Base-by-base conservation (phyloP, 2,888 invertebrate species). In the Luperina nickerlii region DNA sequence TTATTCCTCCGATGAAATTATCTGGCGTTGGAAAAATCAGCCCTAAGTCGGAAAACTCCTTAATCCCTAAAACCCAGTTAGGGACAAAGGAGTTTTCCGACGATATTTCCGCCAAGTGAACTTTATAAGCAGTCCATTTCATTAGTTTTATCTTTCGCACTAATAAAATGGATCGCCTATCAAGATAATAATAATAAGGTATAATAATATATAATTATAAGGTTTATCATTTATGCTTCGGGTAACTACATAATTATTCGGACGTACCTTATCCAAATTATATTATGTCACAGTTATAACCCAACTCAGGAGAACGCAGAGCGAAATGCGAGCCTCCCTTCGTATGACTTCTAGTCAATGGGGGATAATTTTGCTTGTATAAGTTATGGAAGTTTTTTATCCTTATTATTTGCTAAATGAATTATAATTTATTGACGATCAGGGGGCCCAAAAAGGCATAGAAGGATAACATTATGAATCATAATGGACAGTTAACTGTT, bases 21-120 rank as follows among this genome's bases (percentile, higher is more conserved):
- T 48, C 48, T 48, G 48, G 48, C 48, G 13, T 48, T 15, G 15
- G 15, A 15, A 48, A 48, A 48, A 48, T 48, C 48, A 48, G 48
- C 15, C 48, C 48, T 48, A 48, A 72, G 65, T 74, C 15, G 32
- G 73, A 62, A 68, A 76, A 38, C 45, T 42, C 73, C n/a, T 69
- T 70, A 72, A 75, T 60, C 42, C 63, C 27, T n/a, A 24, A 57
- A 9, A 54, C 70, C 24, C 62, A n/a, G n/a, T 67, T 51, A 57
- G 4, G 24, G 24, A 57, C 24, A n/a, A n/a, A 57, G 57, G 57
- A 57, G 57, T 57, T 57, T 57, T n/a, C 9, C 57, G n/a, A 11
- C 57, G 11, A n/a, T 73, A 76, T 76, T 86, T 78, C 76, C 69
- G 79, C 51, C 75, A 67, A 72, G 66, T 73, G 24, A 63, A 76